These are phyloP conservation scores for Mycogona germanica DNA, from an alignment of 2,888 invertebrate species.

Conservation along the genomic window DNA sequence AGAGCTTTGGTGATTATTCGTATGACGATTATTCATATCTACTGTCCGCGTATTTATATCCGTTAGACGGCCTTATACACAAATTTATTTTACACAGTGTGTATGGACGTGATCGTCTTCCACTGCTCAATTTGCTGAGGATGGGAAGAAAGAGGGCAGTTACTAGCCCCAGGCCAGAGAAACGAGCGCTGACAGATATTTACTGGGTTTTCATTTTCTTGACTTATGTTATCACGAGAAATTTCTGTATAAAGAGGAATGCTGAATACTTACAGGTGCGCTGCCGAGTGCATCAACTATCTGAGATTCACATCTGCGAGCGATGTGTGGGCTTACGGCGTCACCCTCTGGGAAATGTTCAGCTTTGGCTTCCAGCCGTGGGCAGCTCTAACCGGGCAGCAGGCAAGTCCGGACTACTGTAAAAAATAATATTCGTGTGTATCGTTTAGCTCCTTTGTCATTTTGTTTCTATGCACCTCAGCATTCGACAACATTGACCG, in stretches of 20 bases:
- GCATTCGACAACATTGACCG: no score
- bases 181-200: constrained; percentile 3
- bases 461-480: not conserved
- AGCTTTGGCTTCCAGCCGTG: constrained; percentile 98
- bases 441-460: not conserved
- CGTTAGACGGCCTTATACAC: no score
- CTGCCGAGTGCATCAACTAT: constrained; percentile 94
- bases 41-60: no score
- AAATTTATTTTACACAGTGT: no score
- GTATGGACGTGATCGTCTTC: no score
- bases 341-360: constrained; percentile 99
- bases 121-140: no score
- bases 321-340: constrained; percentile 97
- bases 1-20: no score
- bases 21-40: no score
- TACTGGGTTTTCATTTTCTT: constrained; percentile 4
- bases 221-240: not conserved
- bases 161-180: not conserved
- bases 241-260: constrained; percentile 2
- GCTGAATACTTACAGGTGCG: constrained; percentile 52
- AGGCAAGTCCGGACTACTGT: constrained; percentile 34
- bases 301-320: constrained; percentile 91
- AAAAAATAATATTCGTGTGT: not conserved
- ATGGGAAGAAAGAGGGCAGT: no score
- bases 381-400: constrained; percentile 86